Conservation (phyloP, 1,140 invertebrate genomes). For the Brachionus sp. region DNA sequence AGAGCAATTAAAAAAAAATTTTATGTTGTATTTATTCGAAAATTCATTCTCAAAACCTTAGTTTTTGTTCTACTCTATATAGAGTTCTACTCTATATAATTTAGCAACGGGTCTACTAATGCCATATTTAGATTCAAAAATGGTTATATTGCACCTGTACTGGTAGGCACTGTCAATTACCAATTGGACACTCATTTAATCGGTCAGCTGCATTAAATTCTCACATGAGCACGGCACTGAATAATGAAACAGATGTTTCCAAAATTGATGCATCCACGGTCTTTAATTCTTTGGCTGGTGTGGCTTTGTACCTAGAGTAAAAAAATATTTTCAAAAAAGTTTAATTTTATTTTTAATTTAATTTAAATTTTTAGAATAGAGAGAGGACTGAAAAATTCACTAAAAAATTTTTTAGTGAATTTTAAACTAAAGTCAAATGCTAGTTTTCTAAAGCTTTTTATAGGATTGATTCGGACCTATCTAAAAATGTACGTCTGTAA, state of each 20-base stretch:
- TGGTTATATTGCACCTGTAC: slow-evolving; percentile 21
- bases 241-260: slow-evolving; percentile 62
- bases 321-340: slow-evolving; percentile 66
- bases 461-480: too few species aligned
- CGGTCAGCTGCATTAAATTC: slow-evolving; percentile 28
- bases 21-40: too few species aligned
- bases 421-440: too few species aligned
- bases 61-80: not conserved
- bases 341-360: slow-evolving; percentile 42
- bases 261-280: slow-evolving; percentile 77
- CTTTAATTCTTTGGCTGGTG: slow-evolving; percentile 78
- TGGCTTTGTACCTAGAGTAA: slow-evolving; percentile 82
- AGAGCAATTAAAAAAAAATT: not conserved
- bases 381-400: slow-evolving; percentile 80
- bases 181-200: slow-evolving; percentile 36
- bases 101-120: slow-evolving; percentile 13
- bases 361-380: slow-evolving; percentile 67
- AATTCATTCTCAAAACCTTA: not conserved
- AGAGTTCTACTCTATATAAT: not conserved
- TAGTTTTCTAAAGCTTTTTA: too few species aligned
- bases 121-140: slow-evolving; percentile 36
- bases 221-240: slow-evolving; percentile 13
- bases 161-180: slow-evolving; percentile 18
- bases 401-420: too few species aligned
- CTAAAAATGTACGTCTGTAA: too few species aligned